Base-by-base conservation (phyloP, 1,140 invertebrate species). In the Lordiphosa mommai region DNA sequence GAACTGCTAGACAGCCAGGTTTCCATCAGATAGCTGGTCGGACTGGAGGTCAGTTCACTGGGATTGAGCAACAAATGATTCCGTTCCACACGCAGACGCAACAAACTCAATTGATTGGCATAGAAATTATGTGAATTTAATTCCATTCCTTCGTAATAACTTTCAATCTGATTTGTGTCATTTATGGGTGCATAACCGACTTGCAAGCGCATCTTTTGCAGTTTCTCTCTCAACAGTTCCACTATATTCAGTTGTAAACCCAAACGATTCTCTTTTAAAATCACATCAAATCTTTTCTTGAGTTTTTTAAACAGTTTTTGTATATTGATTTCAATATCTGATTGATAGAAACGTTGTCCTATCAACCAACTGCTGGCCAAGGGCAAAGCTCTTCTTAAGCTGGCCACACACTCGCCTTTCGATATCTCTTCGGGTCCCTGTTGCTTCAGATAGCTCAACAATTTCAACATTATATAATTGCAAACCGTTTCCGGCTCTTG, bases 381-480 rank as follows among this genome's bases (percentile, higher is more conserved):
- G 0, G 86, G 86, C 86, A 88, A 86, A 9, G 71, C 73, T 4
- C 82, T 69, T 6, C 86, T 34, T 13, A 88, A 36, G 34, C 77
- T 86, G 41, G 82, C 63, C 4, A 88, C 64, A 43, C 86, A 88
- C 40, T 88, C 86, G 4, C 53, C 49, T 0, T 74, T 64, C 1
- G 77, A 72, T 1, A 88, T 85, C 37, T 84, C 77, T 4, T 71
- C 77, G 0, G 86, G 86, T 0, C 86, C 86, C 13, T 86, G 77
- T 8, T 68, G 61, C 29, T 88, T 85, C 2, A 88, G 68, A 17
- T 61, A 88, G 8, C 65, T 60, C 23, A 88, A 56, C 30, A 86
- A 66, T 17, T 61, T 59, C 2, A 88, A 12, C 86, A 88, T 85
- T n/a, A 88, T 85, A 16, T 85, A 88, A 47, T 79, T 88, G 56